Percentiles rank a stretch among this genome's conserved stretches.
These are phyloP conservation scores for Diplodus sargus DNA, from an alignment of 2,797 vertebrate species.

Conservation along the genomic window DNA sequence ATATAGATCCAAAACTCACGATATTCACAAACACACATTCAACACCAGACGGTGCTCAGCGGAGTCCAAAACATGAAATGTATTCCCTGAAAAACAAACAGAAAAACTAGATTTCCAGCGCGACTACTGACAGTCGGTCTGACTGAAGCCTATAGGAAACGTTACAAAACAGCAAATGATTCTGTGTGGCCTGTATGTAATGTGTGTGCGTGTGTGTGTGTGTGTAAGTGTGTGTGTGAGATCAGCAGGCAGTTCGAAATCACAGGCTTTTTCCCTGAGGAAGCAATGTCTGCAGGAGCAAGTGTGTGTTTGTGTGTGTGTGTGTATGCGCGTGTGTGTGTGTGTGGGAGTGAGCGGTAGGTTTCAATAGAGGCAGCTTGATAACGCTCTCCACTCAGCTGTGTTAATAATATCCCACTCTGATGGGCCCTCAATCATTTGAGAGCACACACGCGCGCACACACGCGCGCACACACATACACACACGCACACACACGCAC, in stretches of 20 bases:
- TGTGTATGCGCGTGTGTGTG: conserved; percentile 24
- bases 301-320: conserved; percentile 4
- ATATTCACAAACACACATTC: conserved; percentile 26
- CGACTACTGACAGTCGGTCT: neutral
- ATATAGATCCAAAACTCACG: conserved; percentile 52
- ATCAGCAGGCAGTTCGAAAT: conserved; percentile 26
- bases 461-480: conserved; percentile 20
- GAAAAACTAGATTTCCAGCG: conserved; percentile 12
- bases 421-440: conserved; percentile 74
- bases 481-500: conserved; percentile 18
- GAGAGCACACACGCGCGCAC: conserved; percentile 16
- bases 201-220: neutral
- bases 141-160: neutral
- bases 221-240: neutral
- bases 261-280: conserved; percentile 26
- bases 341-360: conserved; percentile 57
- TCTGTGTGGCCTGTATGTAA: neutral
- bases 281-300: conserved; percentile 25
- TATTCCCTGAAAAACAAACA: conserved; percentile 10
- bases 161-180: neutral
- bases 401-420: conserved; percentile 79
- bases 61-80: conserved; percentile 23
- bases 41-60: conserved; percentile 7
- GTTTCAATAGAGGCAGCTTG: conserved; percentile 69
- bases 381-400: conserved; percentile 75